A percentile compares a stretch with the other conserved stretches of the same genome.
phyloP scores from a whole-genome alignment of 2,888 invertebrate species.

The Anthophora plumipes region DNA sequence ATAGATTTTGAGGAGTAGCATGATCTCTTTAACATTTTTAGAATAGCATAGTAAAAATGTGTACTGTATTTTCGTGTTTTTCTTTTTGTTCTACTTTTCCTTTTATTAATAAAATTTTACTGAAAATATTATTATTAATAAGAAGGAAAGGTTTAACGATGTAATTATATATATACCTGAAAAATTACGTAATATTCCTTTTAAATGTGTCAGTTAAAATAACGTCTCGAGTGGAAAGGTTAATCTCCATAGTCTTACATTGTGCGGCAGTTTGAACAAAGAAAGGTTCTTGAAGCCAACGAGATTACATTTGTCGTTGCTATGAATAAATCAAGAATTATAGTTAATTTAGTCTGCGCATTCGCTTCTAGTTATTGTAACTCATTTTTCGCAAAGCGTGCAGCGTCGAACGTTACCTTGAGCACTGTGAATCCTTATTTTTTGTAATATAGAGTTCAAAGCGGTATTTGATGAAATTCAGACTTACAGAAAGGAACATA shows the following conservation, averaged over 20 bases:
- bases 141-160: background rate
- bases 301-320: slow-evolving; percentile 16
- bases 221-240: slow-evolving; percentile 27
- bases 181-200: slow-evolving; percentile 10
- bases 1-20: no score
- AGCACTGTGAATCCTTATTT: slow-evolving; percentile 20
- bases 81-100: no score
- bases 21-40: no score
- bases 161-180: background rate
- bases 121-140: no score
- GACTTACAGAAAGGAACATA: slow-evolving; percentile 10
- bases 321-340: slow-evolving; percentile 18
- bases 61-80: no score
- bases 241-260: slow-evolving; percentile 33
- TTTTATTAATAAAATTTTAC: no score
- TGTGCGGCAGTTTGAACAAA: slow-evolving; percentile 21
- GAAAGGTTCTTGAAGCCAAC: background rate
- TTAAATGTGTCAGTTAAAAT: background rate
- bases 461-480: slow-evolving; percentile 31
- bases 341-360: slow-evolving; percentile 11
- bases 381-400: slow-evolving; percentile 2
- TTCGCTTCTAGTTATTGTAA: slow-evolving; percentile 1
- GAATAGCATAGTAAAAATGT: no score
- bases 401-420: slow-evolving; percentile 21
- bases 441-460: slow-evolving; percentile 37